Evolutionary conservation across 1,140 invertebrate genomes (phyloP).

Genomic region (Meloidogyne floridensis): DNA sequence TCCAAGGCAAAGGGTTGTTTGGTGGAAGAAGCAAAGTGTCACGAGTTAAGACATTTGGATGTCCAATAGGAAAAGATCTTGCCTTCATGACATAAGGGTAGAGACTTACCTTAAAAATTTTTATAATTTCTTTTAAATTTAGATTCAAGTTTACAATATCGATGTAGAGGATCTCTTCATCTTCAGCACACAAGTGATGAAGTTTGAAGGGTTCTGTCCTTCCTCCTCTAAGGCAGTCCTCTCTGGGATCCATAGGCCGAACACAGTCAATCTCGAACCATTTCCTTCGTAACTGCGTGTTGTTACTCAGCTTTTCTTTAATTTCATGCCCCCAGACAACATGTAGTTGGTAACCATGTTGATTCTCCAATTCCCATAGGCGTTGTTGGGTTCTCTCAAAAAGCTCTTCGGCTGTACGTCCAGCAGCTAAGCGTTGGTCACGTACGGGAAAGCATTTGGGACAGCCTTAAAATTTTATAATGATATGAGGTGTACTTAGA

Average conservation of each 20-base stretch:
- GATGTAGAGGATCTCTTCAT: neutral
- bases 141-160: slow-evolving; percentile 19
- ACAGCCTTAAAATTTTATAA: slow-evolving; percentile 10
- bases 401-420: slow-evolving; percentile 22
- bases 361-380: too few relatives aligned
- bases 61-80: too few relatives aligned
- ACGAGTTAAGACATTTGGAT: too few relatives aligned
- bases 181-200: neutral
- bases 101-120: neutral
- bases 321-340: neutral
- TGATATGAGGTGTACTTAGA: too few relatives aligned
- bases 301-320: neutral
- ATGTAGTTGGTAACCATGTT: too few relatives aligned
- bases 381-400: neutral
- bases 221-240: slow-evolving; percentile 19
- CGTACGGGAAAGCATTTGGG: slow-evolving; percentile 6
- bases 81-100: too few relatives aligned
- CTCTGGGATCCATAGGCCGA: slow-evolving; percentile 22
- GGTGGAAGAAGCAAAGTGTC: neutral
- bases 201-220: slow-evolving; percentile 33
- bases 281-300: neutral
- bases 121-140: neutral
- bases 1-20: slow-evolving; percentile 5
- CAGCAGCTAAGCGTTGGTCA: neutral
- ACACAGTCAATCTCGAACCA: neutral